Conservation (phyloP, 2,888 invertebrate genomes). For the Acrobasis repandana region DNA sequence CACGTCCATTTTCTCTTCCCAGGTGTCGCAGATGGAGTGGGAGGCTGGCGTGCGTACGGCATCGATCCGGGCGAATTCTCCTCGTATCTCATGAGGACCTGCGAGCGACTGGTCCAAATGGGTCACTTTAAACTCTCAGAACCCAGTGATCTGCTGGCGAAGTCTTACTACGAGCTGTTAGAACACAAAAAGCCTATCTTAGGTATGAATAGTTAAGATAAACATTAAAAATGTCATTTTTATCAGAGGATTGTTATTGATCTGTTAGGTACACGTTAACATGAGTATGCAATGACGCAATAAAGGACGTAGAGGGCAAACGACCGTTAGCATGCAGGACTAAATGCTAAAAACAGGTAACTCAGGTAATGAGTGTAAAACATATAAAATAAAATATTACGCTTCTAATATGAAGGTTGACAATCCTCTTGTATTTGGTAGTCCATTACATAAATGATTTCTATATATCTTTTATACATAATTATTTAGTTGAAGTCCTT, state of each 20-base stretch:
- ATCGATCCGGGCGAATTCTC: conserved; percentile 99
- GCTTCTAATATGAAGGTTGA: too few relatives aligned
- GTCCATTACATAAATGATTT: too few relatives aligned
- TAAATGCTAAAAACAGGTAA: too few relatives aligned
- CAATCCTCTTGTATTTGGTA: too few relatives aligned
- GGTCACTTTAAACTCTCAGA: conserved; percentile 94
- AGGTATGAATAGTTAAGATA: conserved; percentile 80
- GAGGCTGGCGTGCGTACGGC: conserved; percentile 98
- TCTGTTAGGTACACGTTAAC: too few relatives aligned
- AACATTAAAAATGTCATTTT: too few relatives aligned
- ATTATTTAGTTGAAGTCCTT: too few relatives aligned
- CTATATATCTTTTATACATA: too few relatives aligned
- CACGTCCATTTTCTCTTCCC: conserved; percentile 37
- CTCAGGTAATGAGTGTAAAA: too few relatives aligned
- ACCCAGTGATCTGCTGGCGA: conserved; percentile 94
- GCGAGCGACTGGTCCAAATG: conserved; percentile 94
- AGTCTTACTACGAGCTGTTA: conserved; percentile 95
- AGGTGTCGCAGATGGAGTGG: conserved; percentile 99
- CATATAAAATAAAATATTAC: too few relatives aligned
- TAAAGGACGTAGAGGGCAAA: background rate
- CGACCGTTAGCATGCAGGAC: background rate
- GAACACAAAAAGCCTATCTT: conserved; percentile 96
- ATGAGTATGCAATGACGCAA: background rate
- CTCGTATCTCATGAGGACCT: conserved; percentile 95
- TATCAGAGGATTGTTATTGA: too few relatives aligned